Conservation (phyloP, 35 echinoderm and acorn worm species). For the Ophioderma brevispina region DNA sequence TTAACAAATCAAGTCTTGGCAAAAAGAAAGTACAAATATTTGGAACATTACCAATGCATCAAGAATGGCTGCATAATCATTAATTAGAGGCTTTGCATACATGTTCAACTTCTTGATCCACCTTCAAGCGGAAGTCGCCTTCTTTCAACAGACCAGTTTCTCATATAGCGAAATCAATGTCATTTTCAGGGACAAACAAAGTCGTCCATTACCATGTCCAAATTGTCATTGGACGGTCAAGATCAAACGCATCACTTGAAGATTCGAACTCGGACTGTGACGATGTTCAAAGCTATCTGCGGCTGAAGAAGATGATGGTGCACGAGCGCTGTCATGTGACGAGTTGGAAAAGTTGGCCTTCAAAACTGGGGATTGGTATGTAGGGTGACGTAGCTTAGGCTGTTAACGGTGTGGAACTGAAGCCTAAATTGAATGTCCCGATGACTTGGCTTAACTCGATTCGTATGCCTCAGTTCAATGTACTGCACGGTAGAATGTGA, state of each 20-base stretch:
- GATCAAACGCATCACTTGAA: neutral
- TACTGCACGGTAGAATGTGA: neutral
- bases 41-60: too few species aligned
- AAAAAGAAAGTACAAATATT: too few species aligned
- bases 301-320: too few species aligned
- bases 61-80: too few species aligned
- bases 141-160: neutral
- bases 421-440: neutral
- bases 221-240: neutral
- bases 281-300: neutral
- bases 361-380: too few species aligned
- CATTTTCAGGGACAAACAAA: conserved; percentile 19
- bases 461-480: neutral
- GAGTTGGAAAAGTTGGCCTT: too few species aligned
- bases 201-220: conserved; percentile 12
- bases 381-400: too few species aligned
- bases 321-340: too few species aligned
- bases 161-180: conserved; percentile 19
- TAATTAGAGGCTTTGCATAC: neutral
- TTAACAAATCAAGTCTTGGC: too few species aligned
- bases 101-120: neutral
- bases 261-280: neutral
- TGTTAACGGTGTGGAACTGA: neutral
- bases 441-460: neutral
- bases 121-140: neutral